Percentiles rank a stretch among this genome's conserved stretches.
These are phyloP conservation scores for Glyptemys insculpta DNA, from an alignment of 2,797 vertebrate genomes.

Conservation along the genomic window DNA sequence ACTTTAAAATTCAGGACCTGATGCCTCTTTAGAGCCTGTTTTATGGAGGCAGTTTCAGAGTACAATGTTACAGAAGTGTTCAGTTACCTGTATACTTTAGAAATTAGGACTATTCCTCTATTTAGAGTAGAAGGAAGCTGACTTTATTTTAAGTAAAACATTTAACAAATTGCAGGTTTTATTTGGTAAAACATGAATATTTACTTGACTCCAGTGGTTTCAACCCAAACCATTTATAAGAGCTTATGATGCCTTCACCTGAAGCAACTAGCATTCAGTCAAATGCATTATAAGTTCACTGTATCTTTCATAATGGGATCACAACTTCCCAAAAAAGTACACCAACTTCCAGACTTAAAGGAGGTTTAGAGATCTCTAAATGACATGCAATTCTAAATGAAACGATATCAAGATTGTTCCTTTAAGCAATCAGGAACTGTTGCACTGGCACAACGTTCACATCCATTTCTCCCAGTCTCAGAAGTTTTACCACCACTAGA, in stretches of 20 bases:
- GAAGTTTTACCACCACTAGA: not conserved
- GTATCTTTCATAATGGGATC: not conserved
- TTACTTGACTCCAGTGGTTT: not conserved
- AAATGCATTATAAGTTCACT: not conserved
- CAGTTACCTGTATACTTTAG: not conserved
- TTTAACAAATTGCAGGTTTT: not conserved
- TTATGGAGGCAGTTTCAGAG: not conserved
- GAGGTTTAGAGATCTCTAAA: not conserved
- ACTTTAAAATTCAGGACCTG: not conserved
- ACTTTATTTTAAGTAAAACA: not conserved
- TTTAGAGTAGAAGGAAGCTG: not conserved
- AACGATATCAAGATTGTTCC: not conserved
- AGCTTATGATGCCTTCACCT: accelerated
- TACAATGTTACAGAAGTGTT: not conserved
- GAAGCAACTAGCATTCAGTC: not conserved
- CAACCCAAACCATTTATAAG: not conserved
- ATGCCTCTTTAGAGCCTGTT: not conserved
- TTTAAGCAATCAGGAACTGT: not conserved
- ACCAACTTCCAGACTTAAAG: not conserved
- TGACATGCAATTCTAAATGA: not conserved
- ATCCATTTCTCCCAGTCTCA: not conserved
- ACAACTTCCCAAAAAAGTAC: not conserved
- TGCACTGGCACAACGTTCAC: not conserved
- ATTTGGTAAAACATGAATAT: not conserved
- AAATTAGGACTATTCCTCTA: not conserved